phyloP scores from a whole-genome alignment of 2,888 invertebrate genomes.

The Ennomos quercinarius region DNA sequence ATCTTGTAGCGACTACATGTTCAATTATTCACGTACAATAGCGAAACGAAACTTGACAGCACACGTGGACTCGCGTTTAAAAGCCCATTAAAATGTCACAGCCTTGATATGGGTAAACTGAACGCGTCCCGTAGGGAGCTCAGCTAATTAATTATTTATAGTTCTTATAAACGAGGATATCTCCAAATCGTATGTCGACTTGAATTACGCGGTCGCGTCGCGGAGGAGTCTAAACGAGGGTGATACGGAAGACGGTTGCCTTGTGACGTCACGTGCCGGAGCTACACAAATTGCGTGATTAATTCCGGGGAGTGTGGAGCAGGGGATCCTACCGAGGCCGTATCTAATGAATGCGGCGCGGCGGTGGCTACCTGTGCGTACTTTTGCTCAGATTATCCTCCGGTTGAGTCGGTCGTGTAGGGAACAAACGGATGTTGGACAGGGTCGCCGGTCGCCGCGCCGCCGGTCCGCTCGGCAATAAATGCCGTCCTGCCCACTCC shows the following conservation, averaged over 20 bases:
- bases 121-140: slow-evolving; percentile 53
- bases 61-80: slow-evolving; percentile 69
- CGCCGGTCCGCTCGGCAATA: slow-evolving; percentile 59
- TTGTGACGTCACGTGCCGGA: slow-evolving; percentile 54
- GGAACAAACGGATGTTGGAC: slow-evolving; percentile 28
- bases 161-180: slow-evolving; percentile 60
- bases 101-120: slow-evolving; percentile 69
- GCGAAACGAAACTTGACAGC: slow-evolving; percentile 50
- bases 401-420: slow-evolving; percentile 33
- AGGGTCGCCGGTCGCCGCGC: slow-evolving; percentile 46
- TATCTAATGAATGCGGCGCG: slow-evolving; percentile 46
- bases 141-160: slow-evolving; percentile 76
- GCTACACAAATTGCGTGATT: slow-evolving; percentile 64
- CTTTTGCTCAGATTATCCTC: slow-evolving; percentile 26
- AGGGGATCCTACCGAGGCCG: slow-evolving; percentile 47
- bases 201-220: slow-evolving; percentile 43
- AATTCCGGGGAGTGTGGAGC: slow-evolving; percentile 50
- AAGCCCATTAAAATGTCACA: slow-evolving; percentile 80
- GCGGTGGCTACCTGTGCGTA: slow-evolving; percentile 36
- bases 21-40: slow-evolving; percentile 64
- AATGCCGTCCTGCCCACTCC: slow-evolving; percentile 65
- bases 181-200: slow-evolving; percentile 38
- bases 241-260: slow-evolving; percentile 46
- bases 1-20: slow-evolving; percentile 46
- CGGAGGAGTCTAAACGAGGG: slow-evolving; percentile 33